Base-by-base conservation (phyloP, 1,140 invertebrate species). In the Mizuhopecten yessoensis region DNA sequence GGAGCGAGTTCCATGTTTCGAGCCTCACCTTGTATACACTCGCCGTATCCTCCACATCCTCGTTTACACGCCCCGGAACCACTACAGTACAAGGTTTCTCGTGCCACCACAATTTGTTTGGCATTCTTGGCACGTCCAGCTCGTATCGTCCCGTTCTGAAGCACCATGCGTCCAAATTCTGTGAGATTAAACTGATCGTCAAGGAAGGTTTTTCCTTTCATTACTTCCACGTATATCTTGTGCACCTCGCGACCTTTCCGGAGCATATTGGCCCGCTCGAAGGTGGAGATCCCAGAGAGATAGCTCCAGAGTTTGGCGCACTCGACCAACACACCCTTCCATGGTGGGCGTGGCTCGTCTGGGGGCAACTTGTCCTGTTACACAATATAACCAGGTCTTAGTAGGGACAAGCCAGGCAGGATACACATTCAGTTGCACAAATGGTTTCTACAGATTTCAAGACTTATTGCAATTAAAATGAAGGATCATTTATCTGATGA, bases 231-330 rank as follows among this genome's bases (percentile, higher is more conserved):
- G 88, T 96, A 96, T 29, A 96, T 95, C 89, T 95, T 95, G 91
- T 96, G 95, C 2, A 96, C 95, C 88, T 96, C 95, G 33, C 95
- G 87, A 20, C 95, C 95, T 90, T 96, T 96, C 5, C 95, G 92
- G 10, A 96, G 92, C 95, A 96, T 96, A 91, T 94, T 95, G 33
- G 95, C 95, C 87, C 95, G 93, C 29, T 95, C 92, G 86, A 95
- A 96, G 20, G 93, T 94, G 15, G 95, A 93, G 39, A 96, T 87
- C 23, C 93, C 93, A 34, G 95, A 95, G 1, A 96, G 90, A 86
- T 95, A 96, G 33, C 93, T 93, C 36, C 95, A 94, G 49, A 96
- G 92, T 34, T 94, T 93, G 39, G 93, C 93, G 92, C 95, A 96
- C 23, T 93, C 90, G 33, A 96, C 94, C 92, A 95, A 94, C 10